phyloP scores from a whole-genome alignment of 2,113 vertebrate species.

The Tretioscincus oriximinensis region DNA sequence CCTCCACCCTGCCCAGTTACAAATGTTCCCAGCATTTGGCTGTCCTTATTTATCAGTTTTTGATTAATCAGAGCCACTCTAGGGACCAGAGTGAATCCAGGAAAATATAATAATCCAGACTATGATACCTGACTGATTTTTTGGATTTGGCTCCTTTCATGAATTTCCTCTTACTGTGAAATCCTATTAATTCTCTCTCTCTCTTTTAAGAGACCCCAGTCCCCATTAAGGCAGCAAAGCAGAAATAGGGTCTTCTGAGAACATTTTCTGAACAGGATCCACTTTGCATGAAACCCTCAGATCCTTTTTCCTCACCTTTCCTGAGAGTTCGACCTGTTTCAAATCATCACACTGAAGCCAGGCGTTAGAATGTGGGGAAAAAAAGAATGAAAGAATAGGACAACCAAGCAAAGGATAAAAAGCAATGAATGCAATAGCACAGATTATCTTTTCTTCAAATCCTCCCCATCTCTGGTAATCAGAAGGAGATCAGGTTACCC shows the following conservation, averaged over 20 bases:
- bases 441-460: constrained; percentile 14
- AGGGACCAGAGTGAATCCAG: no score
- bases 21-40: no score
- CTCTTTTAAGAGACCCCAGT: not conserved
- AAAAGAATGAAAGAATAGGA: no score
- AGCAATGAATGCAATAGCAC: not conserved
- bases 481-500: constrained; percentile 3
- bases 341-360: not conserved
- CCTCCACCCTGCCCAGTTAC: no score
- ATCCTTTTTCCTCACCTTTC: not conserved
- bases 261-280: not conserved
- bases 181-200: not conserved
- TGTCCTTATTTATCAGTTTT: no score
- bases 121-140: no score
- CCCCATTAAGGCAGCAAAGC: not conserved
- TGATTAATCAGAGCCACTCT: no score
- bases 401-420: not conserved
- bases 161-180: not conserved
- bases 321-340: not conserved
- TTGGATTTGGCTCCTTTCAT: no score
- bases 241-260: not conserved
- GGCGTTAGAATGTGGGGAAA: not conserved
- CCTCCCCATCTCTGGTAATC: not conserved
- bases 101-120: no score
- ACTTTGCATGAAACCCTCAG: not conserved